Percentiles rank a stretch among this genome's conserved stretches.
phyloP scores from a whole-genome alignment of 1,140 invertebrate genomes.

The Neodiprion pinetum region DNA sequence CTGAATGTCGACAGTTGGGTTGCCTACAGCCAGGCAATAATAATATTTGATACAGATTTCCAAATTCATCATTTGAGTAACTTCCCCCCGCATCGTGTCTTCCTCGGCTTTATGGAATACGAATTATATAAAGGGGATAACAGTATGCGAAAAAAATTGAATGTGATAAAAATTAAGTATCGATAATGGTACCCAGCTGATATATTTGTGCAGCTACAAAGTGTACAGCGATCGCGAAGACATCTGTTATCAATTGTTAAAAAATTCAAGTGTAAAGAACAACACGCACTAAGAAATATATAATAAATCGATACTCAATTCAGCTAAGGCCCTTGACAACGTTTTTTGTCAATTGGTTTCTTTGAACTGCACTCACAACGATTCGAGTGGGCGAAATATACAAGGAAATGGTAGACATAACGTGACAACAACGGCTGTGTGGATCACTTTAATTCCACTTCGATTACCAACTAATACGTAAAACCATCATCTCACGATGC shows the following conservation, averaged over 20 bases:
- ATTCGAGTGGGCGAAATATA: background rate
- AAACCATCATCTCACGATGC: background rate
- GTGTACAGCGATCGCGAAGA: too few relatives aligned
- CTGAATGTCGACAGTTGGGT: conserved; percentile 41
- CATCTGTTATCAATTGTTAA: background rate
- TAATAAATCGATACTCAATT: background rate
- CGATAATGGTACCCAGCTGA: too few relatives aligned
- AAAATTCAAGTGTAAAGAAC: background rate
- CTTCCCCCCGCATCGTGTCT: background rate
- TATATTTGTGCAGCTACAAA: too few relatives aligned
- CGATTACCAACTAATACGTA: background rate
- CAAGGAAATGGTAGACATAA: conserved; percentile 24
- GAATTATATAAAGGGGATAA: background rate
- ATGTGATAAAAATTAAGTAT: background rate
- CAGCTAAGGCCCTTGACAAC: background rate
- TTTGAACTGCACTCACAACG: background rate
- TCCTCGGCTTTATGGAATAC: background rate
- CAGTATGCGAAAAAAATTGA: background rate
- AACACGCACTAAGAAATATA: background rate
- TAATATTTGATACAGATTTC: conserved; percentile 23
- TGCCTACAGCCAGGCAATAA: conserved; percentile 44
- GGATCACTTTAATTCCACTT: conserved; percentile 16
- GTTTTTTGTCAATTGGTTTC: background rate
- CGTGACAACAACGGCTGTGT: conserved; percentile 19
- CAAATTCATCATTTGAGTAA: background rate